These are phyloP conservation scores for Panagrolaimus sp. DNA, from an alignment of 1,140 invertebrate species.

Conservation along the genomic window DNA sequence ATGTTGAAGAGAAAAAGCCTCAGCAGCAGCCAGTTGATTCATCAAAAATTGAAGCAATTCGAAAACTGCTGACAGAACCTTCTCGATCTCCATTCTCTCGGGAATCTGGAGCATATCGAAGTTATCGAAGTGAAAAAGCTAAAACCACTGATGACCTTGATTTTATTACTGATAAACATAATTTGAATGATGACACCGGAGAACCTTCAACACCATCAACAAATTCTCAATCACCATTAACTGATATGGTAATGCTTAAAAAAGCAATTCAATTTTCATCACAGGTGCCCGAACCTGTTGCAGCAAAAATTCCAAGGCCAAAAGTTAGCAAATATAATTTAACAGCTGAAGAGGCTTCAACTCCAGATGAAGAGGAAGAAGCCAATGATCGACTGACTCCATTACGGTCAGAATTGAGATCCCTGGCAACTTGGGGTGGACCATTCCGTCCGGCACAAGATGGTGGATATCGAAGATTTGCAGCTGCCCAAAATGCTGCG, in stretches of 20 bases:
- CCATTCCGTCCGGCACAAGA: neutral
- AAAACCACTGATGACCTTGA: slow-evolving; percentile 34
- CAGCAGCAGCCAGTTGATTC: neutral
- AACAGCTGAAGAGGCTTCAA: slow-evolving; percentile 34
- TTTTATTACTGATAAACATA: slow-evolving; percentile 36
- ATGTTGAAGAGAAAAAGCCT: neutral
- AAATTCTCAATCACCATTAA: slow-evolving; percentile 40
- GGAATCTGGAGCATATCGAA: slow-evolving; percentile 27
- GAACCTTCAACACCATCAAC: slow-evolving; percentile 28
- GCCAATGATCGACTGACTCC: slow-evolving; percentile 43
- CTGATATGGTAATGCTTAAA: slow-evolving; percentile 42
- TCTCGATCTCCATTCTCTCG: slow-evolving; percentile 32
- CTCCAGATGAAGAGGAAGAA: slow-evolving; percentile 41
- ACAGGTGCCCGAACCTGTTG: slow-evolving; percentile 36
- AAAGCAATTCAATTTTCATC: slow-evolving; percentile 24
- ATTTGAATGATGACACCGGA: slow-evolving; percentile 29
- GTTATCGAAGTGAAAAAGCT: slow-evolving; percentile 33
- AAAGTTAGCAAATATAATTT: slow-evolving; percentile 40
- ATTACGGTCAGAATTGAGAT: slow-evolving; percentile 42
- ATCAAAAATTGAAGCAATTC: slow-evolving; percentile 37
- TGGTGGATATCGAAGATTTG: slow-evolving; percentile 13
- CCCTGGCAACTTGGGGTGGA: slow-evolving; percentile 26
- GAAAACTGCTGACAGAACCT: slow-evolving; percentile 39
- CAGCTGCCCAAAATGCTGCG: neutral
- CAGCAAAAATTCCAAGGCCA: slow-evolving; percentile 42